Evolutionary conservation across 1,140 invertebrate genomes (phyloP), one percentile per base, ranked within the genome.

Genomic region (Tetramorium parvispinum): DNA sequence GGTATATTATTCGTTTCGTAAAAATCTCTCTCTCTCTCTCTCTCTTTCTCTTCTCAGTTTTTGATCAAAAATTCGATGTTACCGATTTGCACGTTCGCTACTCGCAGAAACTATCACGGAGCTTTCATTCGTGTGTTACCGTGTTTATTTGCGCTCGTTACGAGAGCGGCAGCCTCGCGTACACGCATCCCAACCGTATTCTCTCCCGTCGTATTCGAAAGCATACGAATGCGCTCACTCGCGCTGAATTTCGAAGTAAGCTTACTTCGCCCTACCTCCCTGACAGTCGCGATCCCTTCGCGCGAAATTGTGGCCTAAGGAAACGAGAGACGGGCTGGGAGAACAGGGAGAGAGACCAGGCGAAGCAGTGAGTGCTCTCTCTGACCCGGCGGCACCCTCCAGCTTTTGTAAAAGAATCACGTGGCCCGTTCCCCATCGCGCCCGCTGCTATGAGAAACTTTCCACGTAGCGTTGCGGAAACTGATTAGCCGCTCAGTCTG

Each of bases 341-440:
- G 70, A 63, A 82, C 10, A 55, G 65, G 27, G 76, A 71, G 53
- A 71, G 53, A 79, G 43, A 70, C 0, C 27, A 21, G 46, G 7
- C 21, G 7, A 40, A n/a, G 37, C 37, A 11, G 53, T 83, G 73
- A 83, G 53, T 83, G 79, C 68, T 75, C 27, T 49, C 37, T 18
- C 43, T 27, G 40, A 51, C 24, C 66, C 27, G 24, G 51, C 66
- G 68, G 13, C n/a, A 61, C 43, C 40, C 40, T 46, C 11, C 10
- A 53, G 53, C 24, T 73, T 83, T 83, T 59, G 79, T 83, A 83
- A 83, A 83, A 83, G 79, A 75, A 83, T 83, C 79, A 83, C 79
- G 79, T 75, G 79, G 68, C 18, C 4, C 24, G 55, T 59, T 83
- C 68, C 68, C 66, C 40, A 83, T 73, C 68, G 53, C 53, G 53